phyloP scores from a whole-genome alignment of 2,113 vertebrate genomes.

The Anguilla rostrata region DNA sequence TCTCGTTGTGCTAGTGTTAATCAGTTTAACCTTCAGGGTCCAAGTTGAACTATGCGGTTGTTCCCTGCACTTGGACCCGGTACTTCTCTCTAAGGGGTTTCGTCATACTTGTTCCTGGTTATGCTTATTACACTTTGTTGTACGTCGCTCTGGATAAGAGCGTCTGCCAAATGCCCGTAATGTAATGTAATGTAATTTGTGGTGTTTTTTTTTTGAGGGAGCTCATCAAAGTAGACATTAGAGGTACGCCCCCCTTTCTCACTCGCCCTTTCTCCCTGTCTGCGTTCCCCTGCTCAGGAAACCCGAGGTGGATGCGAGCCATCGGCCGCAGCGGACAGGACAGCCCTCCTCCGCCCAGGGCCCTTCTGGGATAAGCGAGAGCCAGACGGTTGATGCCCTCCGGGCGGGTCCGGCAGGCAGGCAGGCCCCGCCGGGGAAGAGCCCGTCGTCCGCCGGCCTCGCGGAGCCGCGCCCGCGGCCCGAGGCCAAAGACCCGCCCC shows the following conservation, averaged over 20 bases:
- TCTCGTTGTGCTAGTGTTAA: too few species aligned
- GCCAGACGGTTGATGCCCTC: conserved; percentile 89
- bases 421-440: conserved; percentile 78
- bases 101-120: too few species aligned
- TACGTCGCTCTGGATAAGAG: too few species aligned
- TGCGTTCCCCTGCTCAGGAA: conserved; percentile 72
- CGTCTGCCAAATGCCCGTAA: too few species aligned
- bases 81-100: too few species aligned
- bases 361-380: conserved; percentile 85
- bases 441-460: conserved; percentile 88
- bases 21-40: too few species aligned
- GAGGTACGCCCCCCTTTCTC: not conserved
- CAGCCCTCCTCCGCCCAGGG: conserved; percentile 73
- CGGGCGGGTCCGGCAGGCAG: conserved; percentile 74
- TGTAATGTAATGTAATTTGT: too few species aligned
- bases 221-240: too few species aligned
- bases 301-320: conserved; percentile 76
- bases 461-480: conserved; percentile 85
- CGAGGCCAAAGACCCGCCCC: conserved; percentile 67
- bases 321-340: conserved; percentile 69
- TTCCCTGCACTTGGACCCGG: too few species aligned
- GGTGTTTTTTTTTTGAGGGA: too few species aligned
- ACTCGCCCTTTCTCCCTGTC: conserved; percentile 5
- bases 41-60: too few species aligned
- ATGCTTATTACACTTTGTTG: too few species aligned